Base-by-base conservation (phyloP, 2,888 invertebrate genomes). In the Reticulitermes lucifugus region DNA sequence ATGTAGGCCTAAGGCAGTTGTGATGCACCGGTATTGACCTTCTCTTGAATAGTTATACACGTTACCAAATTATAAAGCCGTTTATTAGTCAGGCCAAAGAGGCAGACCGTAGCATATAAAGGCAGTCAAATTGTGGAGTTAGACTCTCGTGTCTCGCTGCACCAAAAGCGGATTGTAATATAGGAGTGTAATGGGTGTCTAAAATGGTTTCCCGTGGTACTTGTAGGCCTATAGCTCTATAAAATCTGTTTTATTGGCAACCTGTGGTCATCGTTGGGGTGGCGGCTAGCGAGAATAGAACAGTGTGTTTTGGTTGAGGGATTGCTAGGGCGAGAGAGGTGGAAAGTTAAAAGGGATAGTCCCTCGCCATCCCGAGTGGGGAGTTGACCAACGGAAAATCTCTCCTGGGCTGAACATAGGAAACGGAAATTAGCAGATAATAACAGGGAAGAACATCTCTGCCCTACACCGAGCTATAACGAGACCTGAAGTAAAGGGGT, bases 171-270 rank as follows among this genome's bases (percentile, higher is more conserved):
- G n/a, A 65, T 65, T 12, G 73, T 41, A 18, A 41, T 35, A 35
- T 9, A 10, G 29, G 73, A 73, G 22, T 25, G 29, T 46, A 82
- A 82, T 65, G 22, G 83, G 43, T 71, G 46, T 71, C 70, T 71
- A 43, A 83, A 75, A 75, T 43, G 73, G 71, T 22, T 22, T 73
- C 75, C 73, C 75, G 14, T 25, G 73, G 18, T 70, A 43, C 65
- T 81, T 59, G 35, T 79, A 79, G 5, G 35, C 83, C 81, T 35
- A 35, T 35, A 35, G 35, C 35, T 43, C 85, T 81, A 82, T 83
- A 84, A 83, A 80, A 83, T 79, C 83, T 73, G 85, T 85, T 87
- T 87, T 87, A 87, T 87, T 86, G 87, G 86, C 87, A 86, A 87
- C 86, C 86, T 86, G 87, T 86, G 85, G 85, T 84, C 79, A 35